Percentiles rank a stretch among this genome's conserved stretches.
Conservation (phyloP, 2,888 invertebrate genomes). For the Paralinhomoeus sp. region DNA sequence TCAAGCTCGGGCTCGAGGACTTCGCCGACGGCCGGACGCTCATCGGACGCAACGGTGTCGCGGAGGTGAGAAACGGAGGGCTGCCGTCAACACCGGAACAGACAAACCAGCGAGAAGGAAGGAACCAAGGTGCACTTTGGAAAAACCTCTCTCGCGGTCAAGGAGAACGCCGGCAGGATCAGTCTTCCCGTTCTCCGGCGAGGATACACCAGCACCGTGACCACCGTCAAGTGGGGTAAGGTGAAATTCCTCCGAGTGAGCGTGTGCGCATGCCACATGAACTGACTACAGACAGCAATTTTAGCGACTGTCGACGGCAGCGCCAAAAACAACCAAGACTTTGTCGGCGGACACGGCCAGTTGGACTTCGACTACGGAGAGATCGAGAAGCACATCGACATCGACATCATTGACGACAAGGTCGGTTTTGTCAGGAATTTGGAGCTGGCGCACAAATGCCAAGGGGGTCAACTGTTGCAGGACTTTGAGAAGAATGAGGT, state of each 20-base stretch:
- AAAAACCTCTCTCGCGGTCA: conserved; percentile 35
- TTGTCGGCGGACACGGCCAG: conserved; percentile 32
- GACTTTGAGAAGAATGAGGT: conserved; percentile 36
- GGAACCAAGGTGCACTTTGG: conserved; percentile 29
- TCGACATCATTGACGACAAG: conserved; percentile 36
- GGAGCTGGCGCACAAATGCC: neutral
- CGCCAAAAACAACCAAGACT: conserved; percentile 34
- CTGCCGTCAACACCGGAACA: too few species aligned
- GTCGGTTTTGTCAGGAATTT: neutral
- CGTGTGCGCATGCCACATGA: too few species aligned
- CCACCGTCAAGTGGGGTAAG: conserved; percentile 32
- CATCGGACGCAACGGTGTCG: conserved; percentile 10
- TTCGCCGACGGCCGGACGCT: neutral
- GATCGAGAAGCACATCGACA: conserved; percentile 33
- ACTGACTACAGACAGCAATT: too few species aligned
- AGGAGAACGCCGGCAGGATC: conserved; percentile 34
- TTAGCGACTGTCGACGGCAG: conserved; percentile 33
- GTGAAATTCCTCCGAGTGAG: too few species aligned
- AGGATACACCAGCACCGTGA: conserved; percentile 35
- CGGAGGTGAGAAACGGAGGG: neutral
- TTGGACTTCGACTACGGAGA: conserved; percentile 29
- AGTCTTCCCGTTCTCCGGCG: conserved; percentile 31
- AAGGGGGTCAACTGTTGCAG: neutral
- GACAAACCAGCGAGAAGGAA: neutral
- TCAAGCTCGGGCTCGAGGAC: conserved; percentile 27